Evolutionary conservation across 1,140 invertebrate species (phyloP).

Genomic region (Apis cerana): DNA sequence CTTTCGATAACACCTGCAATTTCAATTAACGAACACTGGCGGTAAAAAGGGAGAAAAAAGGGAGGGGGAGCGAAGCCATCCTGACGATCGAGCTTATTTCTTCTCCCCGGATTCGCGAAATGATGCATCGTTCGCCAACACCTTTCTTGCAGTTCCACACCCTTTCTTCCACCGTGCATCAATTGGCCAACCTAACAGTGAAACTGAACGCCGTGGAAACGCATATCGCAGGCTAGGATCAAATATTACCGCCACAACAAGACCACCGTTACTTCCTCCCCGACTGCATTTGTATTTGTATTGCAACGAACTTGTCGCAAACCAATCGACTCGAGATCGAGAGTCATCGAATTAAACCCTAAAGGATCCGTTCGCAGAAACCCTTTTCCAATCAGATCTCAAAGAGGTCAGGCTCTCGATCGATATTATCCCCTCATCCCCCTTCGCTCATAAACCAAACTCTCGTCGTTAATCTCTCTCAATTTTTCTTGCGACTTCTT

Average conservation of each 20-base stretch:
- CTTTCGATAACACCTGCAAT: no score
- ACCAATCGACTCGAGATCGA: no score
- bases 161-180: neutral
- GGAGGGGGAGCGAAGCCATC: no score
- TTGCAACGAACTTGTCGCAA: no score
- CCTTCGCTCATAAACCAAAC: conserved; percentile 20
- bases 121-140: neutral
- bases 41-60: neutral
- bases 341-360: no score
- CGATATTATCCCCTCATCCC: conserved; percentile 37
- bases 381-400: no score
- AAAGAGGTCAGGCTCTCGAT: neutral
- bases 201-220: no score
- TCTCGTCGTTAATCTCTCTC: neutral
- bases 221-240: no score
- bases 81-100: conserved; percentile 12
- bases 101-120: neutral
- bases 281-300: no score
- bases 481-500: neutral
- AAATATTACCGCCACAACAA: no score
- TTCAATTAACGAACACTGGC: neutral
- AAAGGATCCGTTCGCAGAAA: no score
- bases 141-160: neutral
- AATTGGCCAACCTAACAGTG: neutral
- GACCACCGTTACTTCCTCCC: no score